phyloP scores from a whole-genome alignment of 2,888 invertebrate species.

The Pristionchus mayeri region DNA sequence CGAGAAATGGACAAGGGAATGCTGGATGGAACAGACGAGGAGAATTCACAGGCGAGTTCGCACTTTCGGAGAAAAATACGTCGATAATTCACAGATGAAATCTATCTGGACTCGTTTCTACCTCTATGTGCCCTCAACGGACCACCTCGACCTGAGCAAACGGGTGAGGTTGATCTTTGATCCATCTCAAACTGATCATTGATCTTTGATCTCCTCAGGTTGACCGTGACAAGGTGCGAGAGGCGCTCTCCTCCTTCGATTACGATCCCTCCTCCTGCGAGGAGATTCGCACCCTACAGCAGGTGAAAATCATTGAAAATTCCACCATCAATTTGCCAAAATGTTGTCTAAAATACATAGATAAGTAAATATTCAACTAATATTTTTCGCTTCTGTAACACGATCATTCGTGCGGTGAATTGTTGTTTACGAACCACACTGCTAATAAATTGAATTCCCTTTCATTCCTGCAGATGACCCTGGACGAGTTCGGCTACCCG shows the following conservation, averaged over 20 bases:
- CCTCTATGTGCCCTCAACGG: background rate
- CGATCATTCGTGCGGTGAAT: background rate
- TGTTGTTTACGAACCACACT: background rate
- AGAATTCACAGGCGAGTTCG: conserved; percentile 3
- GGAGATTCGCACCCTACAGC: conserved; percentile 10
- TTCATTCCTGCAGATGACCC: background rate
- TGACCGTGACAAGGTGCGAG: conserved; percentile 16
- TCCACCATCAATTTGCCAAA: too few species aligned
- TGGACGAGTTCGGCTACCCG: background rate
- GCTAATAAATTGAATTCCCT: background rate
- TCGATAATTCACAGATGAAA: background rate
- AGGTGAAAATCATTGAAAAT: too few species aligned
- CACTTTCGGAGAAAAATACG: too few species aligned
- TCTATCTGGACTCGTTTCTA: conserved; percentile 7
- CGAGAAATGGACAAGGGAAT: conserved; percentile 34
- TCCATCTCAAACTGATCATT: background rate
- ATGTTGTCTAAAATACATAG: background rate
- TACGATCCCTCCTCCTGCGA: conserved; percentile 15
- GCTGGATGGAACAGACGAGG: conserved; percentile 15
- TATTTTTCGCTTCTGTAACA: background rate
- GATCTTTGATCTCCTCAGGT: background rate
- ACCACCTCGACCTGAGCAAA: conserved; percentile 17
- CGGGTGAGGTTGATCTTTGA: background rate
- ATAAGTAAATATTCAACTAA: background rate
- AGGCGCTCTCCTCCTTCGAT: background rate